These are phyloP conservation scores for Lepetodrilus schrolli DNA, from an alignment of 2,888 invertebrate genomes.

Conservation along the genomic window DNA sequence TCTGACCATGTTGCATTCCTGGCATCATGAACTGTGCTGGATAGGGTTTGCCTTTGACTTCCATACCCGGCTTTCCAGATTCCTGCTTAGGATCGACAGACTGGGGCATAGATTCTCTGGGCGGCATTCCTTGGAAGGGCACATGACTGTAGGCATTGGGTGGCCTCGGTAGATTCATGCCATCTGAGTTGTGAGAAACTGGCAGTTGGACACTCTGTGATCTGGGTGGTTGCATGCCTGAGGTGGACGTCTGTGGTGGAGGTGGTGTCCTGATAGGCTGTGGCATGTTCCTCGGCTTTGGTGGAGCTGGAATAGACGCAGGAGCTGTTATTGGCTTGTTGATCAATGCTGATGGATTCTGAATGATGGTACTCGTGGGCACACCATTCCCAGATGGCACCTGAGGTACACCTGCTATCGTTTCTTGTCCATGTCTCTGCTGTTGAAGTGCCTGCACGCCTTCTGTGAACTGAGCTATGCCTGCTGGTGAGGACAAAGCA, in stretches of 20 bases:
- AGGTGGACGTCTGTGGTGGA: conserved; percentile 32
- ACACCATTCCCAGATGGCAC: neutral
- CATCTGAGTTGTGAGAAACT: conserved; percentile 8
- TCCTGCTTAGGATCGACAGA: neutral
- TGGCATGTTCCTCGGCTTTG: conserved; percentile 16
- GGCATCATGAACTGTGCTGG: neutral
- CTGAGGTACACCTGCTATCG: neutral
- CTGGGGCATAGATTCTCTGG: neutral
- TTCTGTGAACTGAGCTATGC: conserved; percentile 13
- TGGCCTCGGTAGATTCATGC: neutral
- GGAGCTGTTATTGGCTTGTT: conserved; percentile 11
- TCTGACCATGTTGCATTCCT: neutral
- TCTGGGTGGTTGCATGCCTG: conserved; percentile 32
- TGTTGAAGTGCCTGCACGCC: neutral
- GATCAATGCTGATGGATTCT: neutral
- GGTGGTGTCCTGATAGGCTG: conserved; percentile 30
- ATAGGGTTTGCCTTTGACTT: neutral
- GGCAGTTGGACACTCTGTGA: conserved; percentile 31
- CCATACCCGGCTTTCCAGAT: neutral
- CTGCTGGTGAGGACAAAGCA: neutral
- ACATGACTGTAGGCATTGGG: conserved; percentile 20
- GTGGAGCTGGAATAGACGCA: conserved; percentile 5
- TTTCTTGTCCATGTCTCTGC: conserved; percentile 11
- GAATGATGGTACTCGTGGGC: conserved; percentile 13
- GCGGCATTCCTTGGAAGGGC: neutral